phyloP scores from a whole-genome alignment of 2,888 invertebrate genomes.

The Tetanocera ferruginea region DNA sequence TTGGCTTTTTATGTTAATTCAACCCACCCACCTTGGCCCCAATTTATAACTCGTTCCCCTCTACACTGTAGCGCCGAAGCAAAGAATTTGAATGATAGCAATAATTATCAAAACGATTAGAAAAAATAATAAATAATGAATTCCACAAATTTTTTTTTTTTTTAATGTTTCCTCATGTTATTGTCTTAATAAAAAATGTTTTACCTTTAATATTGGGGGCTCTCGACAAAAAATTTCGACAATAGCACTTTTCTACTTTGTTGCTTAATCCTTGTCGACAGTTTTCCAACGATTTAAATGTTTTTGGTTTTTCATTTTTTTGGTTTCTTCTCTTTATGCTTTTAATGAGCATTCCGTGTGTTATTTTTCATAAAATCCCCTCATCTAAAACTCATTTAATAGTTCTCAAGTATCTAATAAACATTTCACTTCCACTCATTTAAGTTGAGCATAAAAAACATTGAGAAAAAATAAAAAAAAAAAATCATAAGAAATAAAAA shows the following conservation, averaged over 20 bases:
- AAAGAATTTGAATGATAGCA: not conserved
- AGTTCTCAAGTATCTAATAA: conserved; percentile 12
- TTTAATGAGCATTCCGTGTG: not conserved
- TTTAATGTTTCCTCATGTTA: not conserved
- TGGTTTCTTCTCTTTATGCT: not conserved
- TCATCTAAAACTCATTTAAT: not conserved
- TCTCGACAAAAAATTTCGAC: not conserved
- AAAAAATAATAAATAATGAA: conserved; percentile 7
- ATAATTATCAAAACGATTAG: conserved; percentile 10
- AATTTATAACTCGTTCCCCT: not conserved
- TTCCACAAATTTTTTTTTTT: conserved; percentile 28
- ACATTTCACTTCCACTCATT: conserved; percentile 1
- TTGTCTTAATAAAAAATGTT: not conserved
- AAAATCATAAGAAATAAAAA: not conserved
- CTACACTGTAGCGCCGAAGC: not conserved
- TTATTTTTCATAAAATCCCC: not conserved
- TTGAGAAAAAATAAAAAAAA: not conserved
- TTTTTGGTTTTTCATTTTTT: not conserved
- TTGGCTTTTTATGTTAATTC: not conserved
- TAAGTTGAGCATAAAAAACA: conserved; percentile 6
- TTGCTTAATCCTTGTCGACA: not conserved
- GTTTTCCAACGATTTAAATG: not conserved
- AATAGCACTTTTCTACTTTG: not conserved
- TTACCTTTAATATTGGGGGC: not conserved
- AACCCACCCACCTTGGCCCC: not conserved